These are phyloP conservation scores for Acleris laterana DNA, from an alignment of 2,888 invertebrate species.

Conservation along the genomic window DNA sequence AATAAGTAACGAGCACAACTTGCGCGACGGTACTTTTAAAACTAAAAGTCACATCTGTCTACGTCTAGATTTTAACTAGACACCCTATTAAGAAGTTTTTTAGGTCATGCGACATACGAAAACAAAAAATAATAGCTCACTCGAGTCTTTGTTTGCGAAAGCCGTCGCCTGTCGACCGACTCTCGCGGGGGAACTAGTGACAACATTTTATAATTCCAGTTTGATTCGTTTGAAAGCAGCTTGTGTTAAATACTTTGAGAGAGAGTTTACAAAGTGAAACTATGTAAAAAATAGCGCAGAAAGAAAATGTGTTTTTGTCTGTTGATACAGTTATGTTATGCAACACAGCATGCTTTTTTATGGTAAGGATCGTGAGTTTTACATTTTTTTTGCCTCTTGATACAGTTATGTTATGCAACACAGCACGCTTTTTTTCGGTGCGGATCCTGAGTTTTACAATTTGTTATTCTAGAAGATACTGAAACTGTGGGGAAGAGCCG, in stretches of 20 bases:
- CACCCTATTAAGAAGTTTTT: slow-evolving; percentile 34
- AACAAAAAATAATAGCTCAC: slow-evolving; percentile 30
- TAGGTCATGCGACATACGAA: slow-evolving; percentile 34
- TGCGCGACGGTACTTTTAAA: neutral
- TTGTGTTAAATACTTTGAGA: slow-evolving; percentile 9
- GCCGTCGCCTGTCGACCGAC: slow-evolving; percentile 23
- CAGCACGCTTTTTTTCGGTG: neutral
- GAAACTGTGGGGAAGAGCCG: slow-evolving; percentile 54
- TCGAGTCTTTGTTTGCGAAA: slow-evolving; percentile 32
- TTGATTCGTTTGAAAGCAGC: slow-evolving; percentile 13
- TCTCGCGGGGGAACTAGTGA: slow-evolving; percentile 25
- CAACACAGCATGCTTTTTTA: neutral
- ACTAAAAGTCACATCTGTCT: slow-evolving; percentile 10
- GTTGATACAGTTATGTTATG: neutral
- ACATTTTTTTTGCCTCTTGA: too few species aligned
- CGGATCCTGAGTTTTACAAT: slow-evolving; percentile 41
- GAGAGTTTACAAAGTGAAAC: neutral
- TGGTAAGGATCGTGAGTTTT: slow-evolving; percentile 39
- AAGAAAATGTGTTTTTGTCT: too few species aligned
- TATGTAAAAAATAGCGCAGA: neutral
- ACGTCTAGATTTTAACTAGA: slow-evolving; percentile 27
- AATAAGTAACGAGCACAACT: neutral
- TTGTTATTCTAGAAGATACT: slow-evolving; percentile 53
- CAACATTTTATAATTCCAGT: slow-evolving; percentile 32
- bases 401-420: too few species aligned